Conservation (phyloP, 2,113 vertebrate species). For the Orcinus orca region DNA sequence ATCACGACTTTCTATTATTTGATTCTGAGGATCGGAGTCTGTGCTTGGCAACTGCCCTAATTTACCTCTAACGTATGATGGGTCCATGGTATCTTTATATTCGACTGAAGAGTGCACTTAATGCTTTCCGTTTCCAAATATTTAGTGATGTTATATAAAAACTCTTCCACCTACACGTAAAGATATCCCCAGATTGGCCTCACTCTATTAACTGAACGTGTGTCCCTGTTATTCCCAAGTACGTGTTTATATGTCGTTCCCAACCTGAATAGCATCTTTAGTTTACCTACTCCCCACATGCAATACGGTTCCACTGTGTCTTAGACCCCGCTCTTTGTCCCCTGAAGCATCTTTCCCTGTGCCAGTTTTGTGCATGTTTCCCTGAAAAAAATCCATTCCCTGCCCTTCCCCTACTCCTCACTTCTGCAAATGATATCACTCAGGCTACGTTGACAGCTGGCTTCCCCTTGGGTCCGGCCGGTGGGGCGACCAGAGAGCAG, state of each 20-base stretch:
- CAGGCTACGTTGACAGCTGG: accelerated
- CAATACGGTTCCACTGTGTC: not conserved
- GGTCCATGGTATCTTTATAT: not conserved
- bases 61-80: not conserved
- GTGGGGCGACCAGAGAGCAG: not conserved
- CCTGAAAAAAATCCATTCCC: not conserved
- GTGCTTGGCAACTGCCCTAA: not conserved
- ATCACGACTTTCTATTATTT: not conserved
- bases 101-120: not conserved
- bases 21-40: not conserved
- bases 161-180: not conserved
- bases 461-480: not conserved
- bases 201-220: not conserved
- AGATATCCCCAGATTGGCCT: not conserved
- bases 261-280: not conserved
- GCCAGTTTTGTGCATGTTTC: not conserved
- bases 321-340: not conserved
- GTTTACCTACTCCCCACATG: not conserved
- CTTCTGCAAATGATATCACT: not conserved
- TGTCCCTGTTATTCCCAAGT: not conserved
- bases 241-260: not conserved
- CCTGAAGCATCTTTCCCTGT: not conserved
- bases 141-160: not conserved
- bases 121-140: not conserved
- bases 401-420: not conserved